These are phyloP conservation scores for Oscheius sp. DNA, from an alignment of 1,140 invertebrate species.

Conservation along the genomic window DNA sequence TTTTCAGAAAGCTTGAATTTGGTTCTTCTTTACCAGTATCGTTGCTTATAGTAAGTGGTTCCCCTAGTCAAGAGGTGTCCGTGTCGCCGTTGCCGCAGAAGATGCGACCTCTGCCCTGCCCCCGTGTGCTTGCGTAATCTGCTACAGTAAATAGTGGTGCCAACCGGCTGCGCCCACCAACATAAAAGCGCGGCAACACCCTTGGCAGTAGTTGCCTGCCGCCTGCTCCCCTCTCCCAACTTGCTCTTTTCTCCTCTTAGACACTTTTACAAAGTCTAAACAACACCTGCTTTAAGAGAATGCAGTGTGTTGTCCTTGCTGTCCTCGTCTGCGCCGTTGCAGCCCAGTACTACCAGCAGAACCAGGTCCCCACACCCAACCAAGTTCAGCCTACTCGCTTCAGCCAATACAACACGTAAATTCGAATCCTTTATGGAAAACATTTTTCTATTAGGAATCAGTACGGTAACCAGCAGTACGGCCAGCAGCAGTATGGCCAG, in stretches of 20 bases:
- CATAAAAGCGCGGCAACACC: conserved; percentile 3
- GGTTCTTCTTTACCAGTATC: too few species aligned
- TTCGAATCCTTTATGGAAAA: background rate
- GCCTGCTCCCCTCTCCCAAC: background rate
- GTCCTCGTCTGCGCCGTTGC: background rate
- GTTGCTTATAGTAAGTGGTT: too few species aligned
- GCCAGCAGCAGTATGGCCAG: background rate
- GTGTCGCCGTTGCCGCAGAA: too few species aligned
- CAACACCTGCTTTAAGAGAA: background rate
- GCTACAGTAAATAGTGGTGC: conserved; percentile 9
- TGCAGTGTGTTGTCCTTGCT: background rate
- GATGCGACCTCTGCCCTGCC: background rate
- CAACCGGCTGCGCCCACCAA: background rate
- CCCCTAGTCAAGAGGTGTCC: too few species aligned
- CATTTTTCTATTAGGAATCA: background rate
- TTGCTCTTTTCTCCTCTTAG: background rate
- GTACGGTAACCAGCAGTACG: too few species aligned
- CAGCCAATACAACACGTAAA: background rate
- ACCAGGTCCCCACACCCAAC: background rate
- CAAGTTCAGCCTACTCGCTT: background rate
- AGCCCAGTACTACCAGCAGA: background rate
- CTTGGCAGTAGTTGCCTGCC: background rate
- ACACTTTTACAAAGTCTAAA: background rate
- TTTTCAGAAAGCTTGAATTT: too few species aligned
- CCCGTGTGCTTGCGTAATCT: conserved; percentile 1